These are phyloP conservation scores for Amiota mariae DNA, from an alignment of 2,888 invertebrate species.

Conservation along the genomic window DNA sequence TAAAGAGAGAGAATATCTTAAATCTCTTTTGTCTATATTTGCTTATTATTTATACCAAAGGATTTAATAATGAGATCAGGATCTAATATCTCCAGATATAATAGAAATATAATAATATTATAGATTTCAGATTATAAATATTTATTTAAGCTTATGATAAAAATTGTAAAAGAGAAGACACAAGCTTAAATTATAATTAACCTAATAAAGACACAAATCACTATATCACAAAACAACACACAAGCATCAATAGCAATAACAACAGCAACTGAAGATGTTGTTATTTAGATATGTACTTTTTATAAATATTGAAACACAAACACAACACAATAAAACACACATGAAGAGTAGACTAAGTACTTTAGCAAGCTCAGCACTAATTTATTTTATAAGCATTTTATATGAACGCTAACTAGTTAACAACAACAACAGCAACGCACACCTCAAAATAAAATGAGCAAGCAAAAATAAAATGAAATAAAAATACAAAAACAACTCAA, in stretches of 20 bases:
- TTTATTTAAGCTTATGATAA: too few species aligned
- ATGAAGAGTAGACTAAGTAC: conserved; percentile 22
- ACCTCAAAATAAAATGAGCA: conserved; percentile 20
- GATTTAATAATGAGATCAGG: too few species aligned
- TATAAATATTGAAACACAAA: too few species aligned
- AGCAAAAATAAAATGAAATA: conserved; percentile 5
- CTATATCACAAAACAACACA: conserved; percentile 28
- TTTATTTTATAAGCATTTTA: not conserved
- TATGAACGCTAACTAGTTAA: conserved; percentile 20
- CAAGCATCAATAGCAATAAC: conserved; percentile 35
- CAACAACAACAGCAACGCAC: not conserved
- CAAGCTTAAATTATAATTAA: too few species aligned
- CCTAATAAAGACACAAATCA: not conserved
- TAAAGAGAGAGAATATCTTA: too few species aligned
- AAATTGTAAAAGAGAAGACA: too few species aligned
- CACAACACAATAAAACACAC: too few species aligned
- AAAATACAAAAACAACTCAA: conserved; percentile 30
- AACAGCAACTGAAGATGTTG: conserved; percentile 44
- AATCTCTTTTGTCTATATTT: too few species aligned
- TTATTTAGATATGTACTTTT: conserved; percentile 28
- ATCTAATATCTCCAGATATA: too few species aligned
- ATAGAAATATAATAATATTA: too few species aligned
- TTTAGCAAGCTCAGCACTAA: not conserved
- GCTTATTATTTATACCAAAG: too few species aligned
- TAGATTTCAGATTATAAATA: too few species aligned